Evolutionary conservation across 2,113 vertebrate species (phyloP).

Genomic region (Microtus oregoni): DNA sequence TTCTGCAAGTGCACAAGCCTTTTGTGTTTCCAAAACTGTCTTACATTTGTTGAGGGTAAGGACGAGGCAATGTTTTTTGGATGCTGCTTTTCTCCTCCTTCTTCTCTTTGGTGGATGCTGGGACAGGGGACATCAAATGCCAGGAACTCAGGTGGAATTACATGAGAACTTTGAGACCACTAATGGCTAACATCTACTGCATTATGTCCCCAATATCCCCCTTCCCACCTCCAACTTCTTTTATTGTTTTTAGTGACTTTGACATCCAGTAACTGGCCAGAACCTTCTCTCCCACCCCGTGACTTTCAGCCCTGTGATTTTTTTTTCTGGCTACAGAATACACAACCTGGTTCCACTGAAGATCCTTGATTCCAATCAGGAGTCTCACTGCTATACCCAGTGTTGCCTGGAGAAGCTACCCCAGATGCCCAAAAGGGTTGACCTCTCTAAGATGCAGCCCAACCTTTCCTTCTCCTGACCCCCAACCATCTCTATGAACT

Average conservation of each 20-base stretch:
- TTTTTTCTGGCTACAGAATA: background rate
- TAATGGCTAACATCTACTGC: fast-evolving
- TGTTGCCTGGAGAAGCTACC: background rate
- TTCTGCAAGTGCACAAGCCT: background rate
- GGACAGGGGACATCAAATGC: background rate
- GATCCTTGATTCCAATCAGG: background rate
- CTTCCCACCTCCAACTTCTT: background rate
- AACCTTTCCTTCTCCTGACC: background rate
- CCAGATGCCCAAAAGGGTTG: fast-evolving
- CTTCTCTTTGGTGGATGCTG: background rate
- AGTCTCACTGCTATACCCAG: background rate
- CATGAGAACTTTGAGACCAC: background rate
- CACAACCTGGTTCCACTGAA: background rate
- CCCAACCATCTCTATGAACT: background rate
- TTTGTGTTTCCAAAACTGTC: background rate
- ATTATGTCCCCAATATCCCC: background rate
- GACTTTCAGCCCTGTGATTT: background rate
- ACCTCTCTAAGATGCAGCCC: background rate
- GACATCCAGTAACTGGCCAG: background rate
- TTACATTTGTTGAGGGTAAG: background rate
- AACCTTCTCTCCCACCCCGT: background rate
- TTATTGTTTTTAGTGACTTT: background rate
- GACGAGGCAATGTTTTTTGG: background rate
- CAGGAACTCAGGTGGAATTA: background rate
- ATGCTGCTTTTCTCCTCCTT: background rate